Percentiles rank a stretch among this genome's conserved stretches.
Evolutionary conservation across 2,113 vertebrate species (phyloP).

Genomic region (Ascaphus truei): DNA sequence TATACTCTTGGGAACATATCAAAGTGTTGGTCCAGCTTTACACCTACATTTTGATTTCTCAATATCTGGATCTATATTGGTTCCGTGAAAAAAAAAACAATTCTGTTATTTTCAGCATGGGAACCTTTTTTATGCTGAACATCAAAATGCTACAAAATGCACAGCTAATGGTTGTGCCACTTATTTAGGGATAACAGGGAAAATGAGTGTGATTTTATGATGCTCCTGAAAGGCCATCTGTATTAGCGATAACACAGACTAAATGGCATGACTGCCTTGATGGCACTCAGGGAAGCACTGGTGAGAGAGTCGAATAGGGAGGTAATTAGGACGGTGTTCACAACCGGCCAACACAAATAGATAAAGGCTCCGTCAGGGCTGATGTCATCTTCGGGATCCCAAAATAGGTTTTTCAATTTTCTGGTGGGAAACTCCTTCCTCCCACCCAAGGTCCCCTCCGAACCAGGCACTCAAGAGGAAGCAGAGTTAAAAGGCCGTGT

Average conservation of each 20-base stretch:
- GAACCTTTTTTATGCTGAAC: no score
- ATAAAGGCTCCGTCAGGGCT: conserved; percentile 52
- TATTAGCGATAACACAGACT: not conserved
- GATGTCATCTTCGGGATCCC: conserved; percentile 50
- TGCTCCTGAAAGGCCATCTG: not conserved
- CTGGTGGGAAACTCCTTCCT: conserved; percentile 50
- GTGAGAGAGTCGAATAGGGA: conserved; percentile 44
- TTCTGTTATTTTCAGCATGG: no score
- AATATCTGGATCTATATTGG: no score
- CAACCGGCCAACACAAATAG: conserved; percentile 36
- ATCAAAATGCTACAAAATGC: no score
- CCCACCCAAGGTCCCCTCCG: conserved; percentile 48
- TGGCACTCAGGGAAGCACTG: not conserved
- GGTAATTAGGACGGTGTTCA: conserved; percentile 16
- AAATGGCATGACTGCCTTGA: not conserved
- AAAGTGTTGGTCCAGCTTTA: no score
- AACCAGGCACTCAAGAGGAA: conserved; percentile 52
- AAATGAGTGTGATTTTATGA: not conserved
- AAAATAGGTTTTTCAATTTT: conserved; percentile 51
- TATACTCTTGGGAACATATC: no score
- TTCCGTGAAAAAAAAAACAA: no score
- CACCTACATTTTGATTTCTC: no score
- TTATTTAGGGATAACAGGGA: no score
- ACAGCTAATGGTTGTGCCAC: no score
- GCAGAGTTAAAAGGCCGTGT: conserved; percentile 40